Evolutionary conservation across 2,797 vertebrate species (phyloP), one percentile per base, ranked within the genome.

Genomic region (Chiloscyllium punctatum): DNA sequence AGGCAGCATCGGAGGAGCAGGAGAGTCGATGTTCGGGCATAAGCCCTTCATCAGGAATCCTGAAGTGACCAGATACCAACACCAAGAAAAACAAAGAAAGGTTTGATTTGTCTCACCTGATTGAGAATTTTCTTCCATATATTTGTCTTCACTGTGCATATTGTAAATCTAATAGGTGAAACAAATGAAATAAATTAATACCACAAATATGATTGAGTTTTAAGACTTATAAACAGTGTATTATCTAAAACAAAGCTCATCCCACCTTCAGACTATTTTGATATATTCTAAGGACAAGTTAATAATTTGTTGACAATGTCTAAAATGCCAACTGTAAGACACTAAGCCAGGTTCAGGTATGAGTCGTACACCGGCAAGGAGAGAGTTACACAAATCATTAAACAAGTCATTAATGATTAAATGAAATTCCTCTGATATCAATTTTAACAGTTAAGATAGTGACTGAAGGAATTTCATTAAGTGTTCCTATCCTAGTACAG

Each of bases 41-140:
- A 48, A 48, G 42, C 42, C 42, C 42, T 48, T 48, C 42, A 48
- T 48, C 42, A 48, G 42, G 42, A 48, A 48, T 48, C 42, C 42
- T 48, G 42, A 92, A 25, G 8, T 69, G 21, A 27, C 18, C 33
- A 25, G 23, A 37, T n/a, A 68, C 57, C 13, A 21, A 21, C 23
- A 92, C 33, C 42, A 25, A n/a, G 5, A 16, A 82, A 79, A 57
- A 11, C 23, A 27, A n/a, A n/a, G 42, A 53, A 72, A 77, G 53
- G 33, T 74, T 95, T 48, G 71, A 79, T 11, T 66, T 84, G 92
- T 96, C 97, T 97, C 97, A 99, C 99, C 99, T 98, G 99, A 97
- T 91, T 98, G 98, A 96, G 98, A 97, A 96, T 97, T 97, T 95
- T 99, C 98, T 96, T 98, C 98, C 27, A 98, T 96, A 96, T 97